Evolutionary conservation across 2,797 vertebrate genomes (phyloP).

Genomic region (Allobates femoralis): DNA sequence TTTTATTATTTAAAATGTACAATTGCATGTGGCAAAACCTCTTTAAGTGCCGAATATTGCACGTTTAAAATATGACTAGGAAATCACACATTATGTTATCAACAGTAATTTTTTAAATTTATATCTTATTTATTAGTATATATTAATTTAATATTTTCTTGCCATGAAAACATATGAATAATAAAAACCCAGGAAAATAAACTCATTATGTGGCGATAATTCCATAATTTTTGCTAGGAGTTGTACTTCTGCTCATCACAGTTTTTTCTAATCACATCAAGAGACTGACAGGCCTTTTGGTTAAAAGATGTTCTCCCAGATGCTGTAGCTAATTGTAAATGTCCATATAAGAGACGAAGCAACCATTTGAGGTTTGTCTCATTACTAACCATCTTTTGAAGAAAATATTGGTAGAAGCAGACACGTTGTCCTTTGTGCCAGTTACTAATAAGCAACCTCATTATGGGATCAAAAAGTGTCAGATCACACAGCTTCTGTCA

Average conservation of each 20-base stretch:
- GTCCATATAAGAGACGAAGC: slow-evolving; percentile 11
- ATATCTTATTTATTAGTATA: too few species aligned
- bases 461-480: slow-evolving; percentile 39
- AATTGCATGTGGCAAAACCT: too few species aligned
- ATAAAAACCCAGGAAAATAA: too few species aligned
- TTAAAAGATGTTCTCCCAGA: slow-evolving; percentile 37
- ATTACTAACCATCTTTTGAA: slow-evolving; percentile 26
- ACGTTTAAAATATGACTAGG: too few species aligned
- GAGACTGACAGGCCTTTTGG: slow-evolving; percentile 21
- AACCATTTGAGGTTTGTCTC: slow-evolving; percentile 50
- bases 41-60: too few species aligned
- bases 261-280: slow-evolving; percentile 11
- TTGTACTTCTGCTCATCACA: neutral
- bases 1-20: too few species aligned
- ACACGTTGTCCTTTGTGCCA: slow-evolving; percentile 39
- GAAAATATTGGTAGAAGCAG: slow-evolving; percentile 21
- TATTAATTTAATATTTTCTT: too few species aligned
- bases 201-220: too few species aligned
- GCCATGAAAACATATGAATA: too few species aligned
- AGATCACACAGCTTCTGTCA: slow-evolving; percentile 32
- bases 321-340: slow-evolving; percentile 49
- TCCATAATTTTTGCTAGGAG: too few species aligned
- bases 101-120: too few species aligned
- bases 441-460: slow-evolving; percentile 39
- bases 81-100: too few species aligned